Evolutionary conservation across 2,113 vertebrate genomes (phyloP).

Genomic region (Girardinichthys multiradiatus): DNA sequence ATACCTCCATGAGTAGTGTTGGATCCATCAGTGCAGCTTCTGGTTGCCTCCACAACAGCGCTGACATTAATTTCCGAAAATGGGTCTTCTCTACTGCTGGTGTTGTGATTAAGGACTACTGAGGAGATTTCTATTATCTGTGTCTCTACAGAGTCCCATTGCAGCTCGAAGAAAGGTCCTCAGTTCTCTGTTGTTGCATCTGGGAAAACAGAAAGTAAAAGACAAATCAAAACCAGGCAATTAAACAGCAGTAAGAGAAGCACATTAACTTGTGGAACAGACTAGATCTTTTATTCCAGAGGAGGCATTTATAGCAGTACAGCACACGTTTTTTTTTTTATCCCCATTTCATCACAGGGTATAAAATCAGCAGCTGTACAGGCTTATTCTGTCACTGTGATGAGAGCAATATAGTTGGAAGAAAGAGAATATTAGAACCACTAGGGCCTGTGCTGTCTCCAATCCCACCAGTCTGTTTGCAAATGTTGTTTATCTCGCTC

Average conservation of each 20-base stretch:
- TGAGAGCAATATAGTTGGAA: slow-evolving; percentile 25
- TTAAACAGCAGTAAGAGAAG: slow-evolving; percentile 22
- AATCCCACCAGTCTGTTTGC: slow-evolving; percentile 37
- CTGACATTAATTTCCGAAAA: slow-evolving; percentile 61
- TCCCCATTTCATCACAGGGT: slow-evolving; percentile 37
- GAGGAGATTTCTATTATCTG: slow-evolving; percentile 27
- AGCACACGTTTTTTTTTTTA: slow-evolving; percentile 11
- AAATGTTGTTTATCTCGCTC: slow-evolving; percentile 46
- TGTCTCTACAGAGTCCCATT: slow-evolving; percentile 38
- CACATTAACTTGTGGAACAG: slow-evolving; percentile 9
- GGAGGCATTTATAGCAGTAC: slow-evolving; percentile 1
- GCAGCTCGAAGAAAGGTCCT: background rate
- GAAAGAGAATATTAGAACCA: slow-evolving; percentile 31
- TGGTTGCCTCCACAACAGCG: slow-evolving; percentile 75
- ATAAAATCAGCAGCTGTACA: slow-evolving; percentile 16
- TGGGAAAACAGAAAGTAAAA: slow-evolving; percentile 40
- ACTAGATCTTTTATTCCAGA: background rate
- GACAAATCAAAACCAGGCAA: slow-evolving; percentile 11
- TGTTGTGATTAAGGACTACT: slow-evolving; percentile 12
- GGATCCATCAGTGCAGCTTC: slow-evolving; percentile 77
- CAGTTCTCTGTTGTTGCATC: slow-evolving; percentile 33
- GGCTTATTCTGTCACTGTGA: slow-evolving; percentile 31
- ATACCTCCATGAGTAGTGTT: slow-evolving; percentile 65
- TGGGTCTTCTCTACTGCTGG: slow-evolving; percentile 14
- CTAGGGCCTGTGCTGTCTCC: slow-evolving; percentile 7